phyloP scores from a whole-genome alignment of 2,797 vertebrate genomes.

The Aselliscus stoliczkanus region DNA sequence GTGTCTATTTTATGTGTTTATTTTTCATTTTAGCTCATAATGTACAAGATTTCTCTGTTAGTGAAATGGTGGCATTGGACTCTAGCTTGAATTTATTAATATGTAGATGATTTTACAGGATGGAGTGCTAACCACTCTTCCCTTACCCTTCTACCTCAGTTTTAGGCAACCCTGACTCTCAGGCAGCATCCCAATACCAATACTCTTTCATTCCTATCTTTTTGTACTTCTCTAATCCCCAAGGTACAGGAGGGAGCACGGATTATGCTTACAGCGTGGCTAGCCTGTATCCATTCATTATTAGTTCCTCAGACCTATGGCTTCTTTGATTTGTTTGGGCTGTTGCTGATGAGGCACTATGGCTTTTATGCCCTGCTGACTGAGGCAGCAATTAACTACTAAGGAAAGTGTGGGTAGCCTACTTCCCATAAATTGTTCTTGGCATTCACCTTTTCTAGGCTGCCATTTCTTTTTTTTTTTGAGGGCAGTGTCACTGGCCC shows the following conservation, averaged over 20 bases:
- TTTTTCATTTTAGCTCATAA: neutral
- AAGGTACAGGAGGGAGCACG: neutral
- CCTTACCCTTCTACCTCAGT: neutral
- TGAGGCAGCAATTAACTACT: neutral
- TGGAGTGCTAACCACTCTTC: neutral
- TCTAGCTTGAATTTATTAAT: neutral
- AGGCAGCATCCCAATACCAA: neutral
- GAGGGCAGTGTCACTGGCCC: too few relatives aligned
- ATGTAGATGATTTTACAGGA: neutral
- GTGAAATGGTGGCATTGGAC: neutral
- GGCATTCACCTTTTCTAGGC: neutral
- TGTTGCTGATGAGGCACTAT: neutral
- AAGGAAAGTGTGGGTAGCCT: neutral
- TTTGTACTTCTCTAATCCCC: neutral
- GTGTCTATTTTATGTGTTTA: neutral
- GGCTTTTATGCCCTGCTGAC: neutral
- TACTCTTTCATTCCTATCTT: neutral
- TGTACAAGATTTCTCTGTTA: neutral
- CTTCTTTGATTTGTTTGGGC: neutral
- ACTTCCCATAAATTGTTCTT: neutral
- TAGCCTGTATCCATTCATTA: neutral
- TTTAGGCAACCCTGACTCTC: neutral
- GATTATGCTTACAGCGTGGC: neutral
- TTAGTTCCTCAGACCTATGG: neutral
- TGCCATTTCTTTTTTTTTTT: neutral